These are phyloP conservation scores for Upupa epops DNA, from an alignment of 2,113 vertebrate genomes.

Conservation along the genomic window DNA sequence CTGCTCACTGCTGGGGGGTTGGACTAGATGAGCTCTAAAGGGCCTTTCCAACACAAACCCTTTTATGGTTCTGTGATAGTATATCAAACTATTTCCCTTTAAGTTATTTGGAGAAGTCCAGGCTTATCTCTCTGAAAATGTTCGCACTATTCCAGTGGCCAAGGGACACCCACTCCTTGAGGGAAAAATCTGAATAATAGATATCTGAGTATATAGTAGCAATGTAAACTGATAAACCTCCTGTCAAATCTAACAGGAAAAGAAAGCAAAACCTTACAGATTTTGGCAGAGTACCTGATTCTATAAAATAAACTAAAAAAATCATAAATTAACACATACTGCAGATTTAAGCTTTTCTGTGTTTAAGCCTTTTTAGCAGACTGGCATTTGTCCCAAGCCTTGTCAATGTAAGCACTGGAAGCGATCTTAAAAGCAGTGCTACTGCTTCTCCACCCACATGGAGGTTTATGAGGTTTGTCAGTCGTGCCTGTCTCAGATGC, in stretches of 20 bases:
- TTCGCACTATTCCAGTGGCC: neutral
- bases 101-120: neutral
- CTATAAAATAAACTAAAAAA: neutral
- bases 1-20: rapidly evolving
- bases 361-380: neutral
- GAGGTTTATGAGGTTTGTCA: neutral
- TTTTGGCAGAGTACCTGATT: neutral
- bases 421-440: neutral
- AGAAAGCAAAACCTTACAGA: neutral
- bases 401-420: neutral
- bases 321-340: neutral
- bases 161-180: neutral
- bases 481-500: neutral
- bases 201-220: neutral
- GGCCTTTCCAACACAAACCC: neutral
- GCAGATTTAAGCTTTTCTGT: neutral
- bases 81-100: neutral
- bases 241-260: neutral
- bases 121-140: neutral
- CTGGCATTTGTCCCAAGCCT: neutral
- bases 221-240: neutral
- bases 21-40: neutral
- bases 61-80: neutral
- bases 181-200: neutral
- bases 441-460: neutral